Base-by-base conservation (phyloP, 2,797 vertebrate species). In the Remorina albescens region DNA sequence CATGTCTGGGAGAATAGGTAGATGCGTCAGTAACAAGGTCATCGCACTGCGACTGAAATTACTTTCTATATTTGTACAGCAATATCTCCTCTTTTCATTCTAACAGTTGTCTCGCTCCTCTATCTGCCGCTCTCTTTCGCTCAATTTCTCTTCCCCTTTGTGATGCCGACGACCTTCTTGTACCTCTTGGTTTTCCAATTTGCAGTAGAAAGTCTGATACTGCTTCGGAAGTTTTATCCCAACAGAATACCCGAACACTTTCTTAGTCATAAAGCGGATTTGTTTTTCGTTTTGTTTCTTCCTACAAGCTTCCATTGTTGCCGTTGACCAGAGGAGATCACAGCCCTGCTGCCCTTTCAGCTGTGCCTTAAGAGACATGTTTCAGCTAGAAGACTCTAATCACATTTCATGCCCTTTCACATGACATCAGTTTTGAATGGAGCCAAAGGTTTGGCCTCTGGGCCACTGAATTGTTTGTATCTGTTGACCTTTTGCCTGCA, bases 401-500 rank as follows among this genome's bases (percentile, higher is more conserved):
- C 78, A 67, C 78, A 71, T 86, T 91, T 90, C 84, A 85, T 73
- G 87, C 62, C 78, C 86, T 87, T 83, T 92, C 85, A 80, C 86
- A 91, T 88, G 83, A 76, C 84, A 85, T 90, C 87, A 83, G 84
- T 60, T 85, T 72, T 69, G 53, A 86, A 75, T 60, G 19, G 47
- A 81, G 81, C 79, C 84, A 81, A 74, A 61, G 83, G 84, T 86
- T 81, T 76, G 53, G 74, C 85, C 85, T 85, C 30, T 50, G 83
- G 81, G 83, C 67, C 6, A 21, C 67, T 39, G 70, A 34, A 60
- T 67, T 71, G 74, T 78, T 76, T 83, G 42, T 62, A 82, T 67
- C 68, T 58, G 62, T 26, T 87, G 86, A 91, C 88, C 83, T 86
- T 86, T 90, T 46, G 63, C 74, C 64, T 72, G 56, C 59, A 65